Evolutionary conservation across 2,113 vertebrate species (phyloP), one percentile per base, ranked within the genome.

Genomic region (Marmota flaviventris): DNA sequence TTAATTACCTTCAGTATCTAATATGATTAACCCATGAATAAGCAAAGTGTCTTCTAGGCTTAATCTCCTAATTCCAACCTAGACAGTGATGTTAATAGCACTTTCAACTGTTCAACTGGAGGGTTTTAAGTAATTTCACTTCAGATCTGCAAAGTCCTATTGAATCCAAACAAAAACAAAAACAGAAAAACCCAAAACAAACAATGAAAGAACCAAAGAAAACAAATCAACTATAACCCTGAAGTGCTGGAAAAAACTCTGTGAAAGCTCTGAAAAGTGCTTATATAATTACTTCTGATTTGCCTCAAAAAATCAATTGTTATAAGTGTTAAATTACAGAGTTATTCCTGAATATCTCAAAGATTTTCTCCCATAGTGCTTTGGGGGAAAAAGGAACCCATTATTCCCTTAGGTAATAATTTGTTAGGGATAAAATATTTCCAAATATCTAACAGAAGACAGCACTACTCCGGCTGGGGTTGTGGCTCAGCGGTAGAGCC

Each of bases 281-380:
- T 34, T 75, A 69, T 42, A 29, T 61, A 77, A 77, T 81, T 87
- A 87, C 34, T 85, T 92, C 51, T 78, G 56, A 86, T 87, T 77
- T 92, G 4, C 53, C 78, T 91, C 91, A 93, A 88, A 45, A 96
- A 96, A 34, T 91, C 76, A 96, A 58, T 7, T 67, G 27, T 53
- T 82, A 5, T 82, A 73, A 58, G 17, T 85, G 32, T 48, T 92
- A 85, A 94, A 87, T 12, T 78, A 51, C 17, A 65, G 17, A 96
- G 24, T 27, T 51, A 73, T 18, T 85, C 25, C 70, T 85, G 75
- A 96, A 45, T 85, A 82, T 81, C 14, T 88, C 45, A 53, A 92
- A 70, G n/a, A 25, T 85, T 93, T 81, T 77, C 51, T 77, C 22
- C n/a, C 42, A 61, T 72, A 96, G 89, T 78, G 34, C 4, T 72